These are phyloP conservation scores for Shargacucullia verbasci DNA, from an alignment of 2,888 invertebrate genomes.

Conservation along the genomic window DNA sequence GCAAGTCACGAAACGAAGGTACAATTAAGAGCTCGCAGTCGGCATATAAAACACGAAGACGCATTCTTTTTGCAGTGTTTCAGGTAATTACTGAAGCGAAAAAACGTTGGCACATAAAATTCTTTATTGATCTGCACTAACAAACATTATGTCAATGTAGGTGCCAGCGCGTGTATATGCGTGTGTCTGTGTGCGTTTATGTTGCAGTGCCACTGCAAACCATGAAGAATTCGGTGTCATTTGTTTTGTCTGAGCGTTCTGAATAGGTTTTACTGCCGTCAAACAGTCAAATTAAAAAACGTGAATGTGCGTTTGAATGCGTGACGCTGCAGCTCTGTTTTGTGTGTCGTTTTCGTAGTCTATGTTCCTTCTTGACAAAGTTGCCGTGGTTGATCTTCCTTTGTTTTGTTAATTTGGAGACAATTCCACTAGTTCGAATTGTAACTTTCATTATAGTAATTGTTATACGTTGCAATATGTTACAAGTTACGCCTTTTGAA, in stretches of 20 bases:
- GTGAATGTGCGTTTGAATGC: slow-evolving; percentile 19
- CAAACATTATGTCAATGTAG: slow-evolving; percentile 26
- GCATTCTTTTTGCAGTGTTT: slow-evolving; percentile 71
- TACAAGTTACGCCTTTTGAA: no score
- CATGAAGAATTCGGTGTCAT: slow-evolving; percentile 35
- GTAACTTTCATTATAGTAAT: no score
- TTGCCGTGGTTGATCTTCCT: no score
- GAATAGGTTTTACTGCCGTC: slow-evolving; percentile 41
- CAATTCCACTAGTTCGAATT: no score
- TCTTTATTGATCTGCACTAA: slow-evolving; percentile 62
- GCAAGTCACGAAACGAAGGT: slow-evolving; percentile 80
- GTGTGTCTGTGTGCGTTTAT: slow-evolving; percentile 15
- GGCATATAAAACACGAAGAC: slow-evolving; percentile 79
- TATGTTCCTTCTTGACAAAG: not conserved
- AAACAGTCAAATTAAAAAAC: slow-evolving; percentile 45
- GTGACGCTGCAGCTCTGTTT: slow-evolving; percentile 5
- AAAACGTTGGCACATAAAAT: slow-evolving; percentile 68
- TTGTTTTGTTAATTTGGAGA: no score
- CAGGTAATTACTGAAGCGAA: slow-evolving; percentile 67
- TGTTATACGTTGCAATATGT: no score
- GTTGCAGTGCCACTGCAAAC: slow-evolving; percentile 30
- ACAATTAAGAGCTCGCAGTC: slow-evolving; percentile 81
- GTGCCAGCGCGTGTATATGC: not conserved
- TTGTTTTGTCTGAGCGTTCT: slow-evolving; percentile 42
- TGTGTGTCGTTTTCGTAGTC: not conserved